Evolutionary conservation across 1,140 invertebrate genomes (phyloP).

Genomic region (Drosophila biarmipes): DNA sequence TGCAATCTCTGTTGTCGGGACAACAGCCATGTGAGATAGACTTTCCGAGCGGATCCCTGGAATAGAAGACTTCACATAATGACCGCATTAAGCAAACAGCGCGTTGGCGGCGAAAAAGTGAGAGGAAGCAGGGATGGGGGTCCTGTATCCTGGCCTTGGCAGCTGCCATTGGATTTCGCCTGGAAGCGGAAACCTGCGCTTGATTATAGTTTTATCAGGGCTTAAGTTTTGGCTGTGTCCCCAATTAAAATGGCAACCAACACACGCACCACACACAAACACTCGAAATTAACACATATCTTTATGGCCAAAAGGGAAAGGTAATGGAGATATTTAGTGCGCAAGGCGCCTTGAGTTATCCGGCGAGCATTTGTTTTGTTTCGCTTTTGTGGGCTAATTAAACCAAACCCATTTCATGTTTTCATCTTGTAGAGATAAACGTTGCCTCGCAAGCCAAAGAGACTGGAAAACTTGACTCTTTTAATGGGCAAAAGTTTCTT

Average conservation of each 20-base stretch:
- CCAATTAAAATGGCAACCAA: constrained; percentile 36
- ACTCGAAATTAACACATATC: constrained; percentile 30
- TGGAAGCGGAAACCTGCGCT: constrained; percentile 39
- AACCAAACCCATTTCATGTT: constrained; percentile 75
- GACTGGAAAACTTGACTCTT: constrained; percentile 59
- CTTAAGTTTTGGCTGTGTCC: constrained; percentile 49
- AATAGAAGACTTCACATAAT: constrained; percentile 60
- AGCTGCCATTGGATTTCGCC: constrained; percentile 63
- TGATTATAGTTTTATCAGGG: constrained; percentile 57
- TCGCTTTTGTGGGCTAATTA: constrained; percentile 70
- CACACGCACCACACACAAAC: background rate
- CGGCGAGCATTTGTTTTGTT: constrained; percentile 53
- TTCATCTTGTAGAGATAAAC: constrained; percentile 55
- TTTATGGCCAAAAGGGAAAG: constrained; percentile 24
- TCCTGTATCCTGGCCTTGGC: constrained; percentile 28
- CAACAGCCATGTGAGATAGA: constrained; percentile 56
- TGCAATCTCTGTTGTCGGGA: constrained; percentile 32
- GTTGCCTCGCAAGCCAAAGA: constrained; percentile 28
- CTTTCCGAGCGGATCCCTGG: constrained; percentile 42
- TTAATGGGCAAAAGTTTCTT: constrained; percentile 65
- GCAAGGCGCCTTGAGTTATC: constrained; percentile 36
- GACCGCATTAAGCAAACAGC: constrained; percentile 69
- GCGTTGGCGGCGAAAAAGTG: constrained; percentile 17
- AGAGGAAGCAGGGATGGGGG: background rate
- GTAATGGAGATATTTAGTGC: constrained; percentile 30